Conservation (phyloP, 2,797 vertebrate species). For the Gorsachius magnificus region DNA sequence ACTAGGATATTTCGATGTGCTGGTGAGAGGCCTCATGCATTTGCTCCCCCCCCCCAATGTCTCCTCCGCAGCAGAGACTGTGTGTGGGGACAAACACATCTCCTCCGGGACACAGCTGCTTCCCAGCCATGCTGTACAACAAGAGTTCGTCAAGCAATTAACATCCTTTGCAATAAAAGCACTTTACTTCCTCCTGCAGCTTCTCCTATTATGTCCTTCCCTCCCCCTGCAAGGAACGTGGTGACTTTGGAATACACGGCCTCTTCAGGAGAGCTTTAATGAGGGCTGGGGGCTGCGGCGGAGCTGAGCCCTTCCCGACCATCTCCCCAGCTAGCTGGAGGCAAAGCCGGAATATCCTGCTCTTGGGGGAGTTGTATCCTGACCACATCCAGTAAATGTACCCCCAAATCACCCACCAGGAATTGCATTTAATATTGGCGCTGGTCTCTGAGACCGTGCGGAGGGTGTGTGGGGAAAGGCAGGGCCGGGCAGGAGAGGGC, state of each 20-base stretch:
- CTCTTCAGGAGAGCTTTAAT: neutral
- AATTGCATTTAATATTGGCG: neutral
- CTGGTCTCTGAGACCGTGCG: fast-evolving
- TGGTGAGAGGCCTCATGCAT: neutral
- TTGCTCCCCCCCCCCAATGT: neutral
- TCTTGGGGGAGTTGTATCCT: neutral
- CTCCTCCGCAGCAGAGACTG: neutral
- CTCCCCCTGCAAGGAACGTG: neutral
- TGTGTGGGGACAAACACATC: neutral
- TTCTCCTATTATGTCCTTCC: neutral
- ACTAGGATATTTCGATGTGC: neutral
- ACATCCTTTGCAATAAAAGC: neutral
- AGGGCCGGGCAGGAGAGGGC: neutral
- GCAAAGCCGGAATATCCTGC: neutral
- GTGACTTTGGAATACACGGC: neutral
- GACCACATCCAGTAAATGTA: neutral
- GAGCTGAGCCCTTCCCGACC: neutral
- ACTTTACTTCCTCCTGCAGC: neutral
- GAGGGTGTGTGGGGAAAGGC: neutral
- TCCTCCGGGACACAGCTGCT: neutral
- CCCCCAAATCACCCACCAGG: neutral
- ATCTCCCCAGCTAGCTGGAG: neutral
- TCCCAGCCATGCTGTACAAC: neutral
- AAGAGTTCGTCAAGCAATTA: neutral
- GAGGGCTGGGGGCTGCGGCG: neutral